These are phyloP conservation scores for Holothuria scabra DNA, from an alignment of 53 echinoderm and acorn worm species.

Conservation along the genomic window DNA sequence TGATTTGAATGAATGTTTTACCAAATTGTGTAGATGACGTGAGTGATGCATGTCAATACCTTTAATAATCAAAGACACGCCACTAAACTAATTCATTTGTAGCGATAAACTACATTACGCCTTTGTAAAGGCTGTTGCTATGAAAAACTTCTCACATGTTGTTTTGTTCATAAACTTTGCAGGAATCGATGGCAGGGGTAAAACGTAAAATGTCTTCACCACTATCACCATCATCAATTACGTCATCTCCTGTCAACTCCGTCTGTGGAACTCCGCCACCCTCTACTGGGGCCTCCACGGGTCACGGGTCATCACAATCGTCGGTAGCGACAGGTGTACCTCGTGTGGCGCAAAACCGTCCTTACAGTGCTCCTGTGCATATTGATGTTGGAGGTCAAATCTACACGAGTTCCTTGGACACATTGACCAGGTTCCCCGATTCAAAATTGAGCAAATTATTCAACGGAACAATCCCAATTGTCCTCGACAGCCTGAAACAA, in stretches of 20 bases:
- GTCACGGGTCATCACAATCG: constrained; percentile 49
- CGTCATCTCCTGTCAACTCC: constrained; percentile 65
- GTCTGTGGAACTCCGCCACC: constrained; percentile 62
- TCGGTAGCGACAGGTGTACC: constrained; percentile 73
- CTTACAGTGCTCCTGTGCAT: constrained; percentile 95
- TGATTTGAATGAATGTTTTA: too few species aligned
- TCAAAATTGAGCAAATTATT: constrained; percentile 93
- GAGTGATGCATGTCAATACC: too few species aligned
- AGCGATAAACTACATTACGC: too few species aligned
- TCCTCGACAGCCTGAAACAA: constrained; percentile 95
- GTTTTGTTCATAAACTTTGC: not conserved
- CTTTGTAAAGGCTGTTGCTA: too few species aligned
- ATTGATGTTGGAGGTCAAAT: constrained; percentile 99
- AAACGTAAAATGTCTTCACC: constrained; percentile 74
- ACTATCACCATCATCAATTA: constrained; percentile 64
- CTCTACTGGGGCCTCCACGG: constrained; percentile 61
- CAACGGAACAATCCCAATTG: constrained; percentile 95
- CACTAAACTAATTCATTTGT: too few species aligned
- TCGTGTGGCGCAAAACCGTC: constrained; percentile 89
- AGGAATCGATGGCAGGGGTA: constrained; percentile 63
- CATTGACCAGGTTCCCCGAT: constrained; percentile 88
- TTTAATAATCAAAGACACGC: too few species aligned
- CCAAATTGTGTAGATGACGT: too few species aligned
- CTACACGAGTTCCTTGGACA: constrained; percentile 97
- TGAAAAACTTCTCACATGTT: not conserved